phyloP scores from a whole-genome alignment of 1,140 invertebrate genomes.

The Apis dorsata region DNA sequence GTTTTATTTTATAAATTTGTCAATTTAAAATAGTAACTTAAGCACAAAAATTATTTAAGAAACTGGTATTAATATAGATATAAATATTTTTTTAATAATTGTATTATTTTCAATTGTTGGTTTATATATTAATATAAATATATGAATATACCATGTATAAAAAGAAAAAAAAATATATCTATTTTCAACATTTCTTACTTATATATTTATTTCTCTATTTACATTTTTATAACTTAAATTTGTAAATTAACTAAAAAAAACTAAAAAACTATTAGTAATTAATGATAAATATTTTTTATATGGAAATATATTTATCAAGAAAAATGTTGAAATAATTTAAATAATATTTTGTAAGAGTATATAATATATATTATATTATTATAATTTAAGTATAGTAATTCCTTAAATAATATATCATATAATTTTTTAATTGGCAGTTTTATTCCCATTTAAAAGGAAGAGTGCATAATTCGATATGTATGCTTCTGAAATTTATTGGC shows the following conservation, averaged over 20 bases:
- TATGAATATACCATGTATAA: neutral
- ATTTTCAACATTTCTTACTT: neutral
- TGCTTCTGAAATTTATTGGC: too few species aligned
- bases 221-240: neutral
- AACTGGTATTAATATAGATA: neutral
- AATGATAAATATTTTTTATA: neutral
- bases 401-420: neutral
- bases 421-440: too few species aligned
- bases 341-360: neutral
- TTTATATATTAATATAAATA: conserved; percentile 13
- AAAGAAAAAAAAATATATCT: conserved; percentile 3
- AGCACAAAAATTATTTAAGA: conserved; percentile 4
- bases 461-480: too few species aligned
- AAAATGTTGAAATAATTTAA: conserved; percentile 5
- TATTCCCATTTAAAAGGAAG: too few species aligned
- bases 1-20: neutral
- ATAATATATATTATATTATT: neutral
- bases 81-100: neutral
- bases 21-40: neutral
- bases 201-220: neutral
- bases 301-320: neutral
- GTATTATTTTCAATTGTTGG: neutral
- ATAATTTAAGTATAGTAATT: neutral
- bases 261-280: neutral
- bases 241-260: neutral